A percentile compares a stretch with the other conserved stretches of the same genome.
These are phyloP conservation scores for Danio rerio DNA, from an alignment of 2,113 vertebrate genomes.

Conservation along the genomic window DNA sequence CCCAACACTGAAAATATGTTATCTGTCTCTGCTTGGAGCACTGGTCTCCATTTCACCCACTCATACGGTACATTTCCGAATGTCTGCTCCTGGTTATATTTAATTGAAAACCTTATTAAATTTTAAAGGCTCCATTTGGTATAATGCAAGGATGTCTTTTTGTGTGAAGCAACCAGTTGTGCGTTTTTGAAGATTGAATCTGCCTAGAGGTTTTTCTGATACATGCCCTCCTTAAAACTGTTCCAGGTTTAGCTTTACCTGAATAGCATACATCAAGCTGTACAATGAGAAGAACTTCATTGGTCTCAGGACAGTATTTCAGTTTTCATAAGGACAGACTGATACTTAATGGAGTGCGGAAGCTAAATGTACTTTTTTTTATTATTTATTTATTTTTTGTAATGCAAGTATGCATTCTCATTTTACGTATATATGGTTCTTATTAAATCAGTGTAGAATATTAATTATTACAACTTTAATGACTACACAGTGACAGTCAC, in stretches of 20 bases:
- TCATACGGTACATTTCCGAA: constrained; percentile 33
- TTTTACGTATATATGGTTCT: not conserved
- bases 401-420: not conserved
- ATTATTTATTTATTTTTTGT: not conserved
- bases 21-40: not conserved
- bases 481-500: not conserved
- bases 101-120: constrained; percentile 59
- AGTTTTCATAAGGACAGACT: too few species aligned
- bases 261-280: not conserved
- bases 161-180: constrained; percentile 19
- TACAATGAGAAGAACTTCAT: too few species aligned
- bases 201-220: constrained; percentile 6
- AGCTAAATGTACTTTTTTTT: not conserved
- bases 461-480: not conserved
- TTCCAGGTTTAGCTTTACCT: not conserved
- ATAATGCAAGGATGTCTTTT: constrained; percentile 51
- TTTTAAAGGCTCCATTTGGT: constrained; percentile 60
- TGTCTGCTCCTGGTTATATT: constrained; percentile 48
- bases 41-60: not conserved
- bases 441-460: not conserved
- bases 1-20: constrained; percentile 23
- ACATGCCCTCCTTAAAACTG: not conserved
- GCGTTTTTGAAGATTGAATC: constrained; percentile 11
- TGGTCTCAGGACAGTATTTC: too few species aligned
- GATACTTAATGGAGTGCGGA: not conserved